A percentile compares a stretch with the other conserved stretches of the same genome.
These are phyloP conservation scores for Apteryx mantelli DNA, from an alignment of 2,113 vertebrate genomes.

Conservation along the genomic window DNA sequence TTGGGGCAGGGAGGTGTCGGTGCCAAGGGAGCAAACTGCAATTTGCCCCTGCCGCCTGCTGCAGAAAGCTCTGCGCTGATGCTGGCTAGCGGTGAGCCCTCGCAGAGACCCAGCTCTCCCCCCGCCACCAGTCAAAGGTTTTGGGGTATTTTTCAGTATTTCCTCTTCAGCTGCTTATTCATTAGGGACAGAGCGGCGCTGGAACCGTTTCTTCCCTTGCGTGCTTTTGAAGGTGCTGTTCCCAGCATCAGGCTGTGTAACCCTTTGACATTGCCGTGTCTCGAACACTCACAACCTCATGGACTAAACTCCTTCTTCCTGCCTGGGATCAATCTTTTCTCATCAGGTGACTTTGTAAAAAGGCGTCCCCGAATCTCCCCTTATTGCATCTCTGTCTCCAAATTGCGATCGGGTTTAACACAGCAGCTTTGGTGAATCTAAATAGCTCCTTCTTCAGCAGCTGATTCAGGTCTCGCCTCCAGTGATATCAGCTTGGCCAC, in stretches of 20 bases:
- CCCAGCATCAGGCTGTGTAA: neutral
- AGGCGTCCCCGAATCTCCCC: neutral
- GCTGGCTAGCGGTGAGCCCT: neutral
- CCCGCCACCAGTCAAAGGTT: neutral
- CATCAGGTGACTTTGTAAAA: neutral
- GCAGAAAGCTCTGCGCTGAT: neutral
- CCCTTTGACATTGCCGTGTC: neutral
- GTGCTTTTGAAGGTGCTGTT: neutral
- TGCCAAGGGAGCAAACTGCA: neutral
- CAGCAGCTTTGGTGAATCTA: neutral
- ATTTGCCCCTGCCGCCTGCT: neutral
- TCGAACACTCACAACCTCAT: neutral
- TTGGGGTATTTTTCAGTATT: neutral
- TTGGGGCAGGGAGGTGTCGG: neutral
- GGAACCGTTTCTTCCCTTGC: neutral
- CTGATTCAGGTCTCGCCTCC: slow-evolving; percentile 46
- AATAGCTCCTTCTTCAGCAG: slow-evolving; percentile 15
- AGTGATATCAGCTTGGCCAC: slow-evolving; percentile 26
- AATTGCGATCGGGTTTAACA: neutral
- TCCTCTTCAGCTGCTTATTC: neutral
- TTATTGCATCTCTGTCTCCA: neutral
- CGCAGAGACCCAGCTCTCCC: neutral
- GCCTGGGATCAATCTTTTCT: neutral
- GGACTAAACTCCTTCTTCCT: neutral
- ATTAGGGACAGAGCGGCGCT: neutral